A percentile compares a stretch with the other conserved stretches of the same genome.
These are phyloP conservation scores for Dipodomys merriami DNA, from an alignment of 2,113 vertebrate species.

Conservation along the genomic window DNA sequence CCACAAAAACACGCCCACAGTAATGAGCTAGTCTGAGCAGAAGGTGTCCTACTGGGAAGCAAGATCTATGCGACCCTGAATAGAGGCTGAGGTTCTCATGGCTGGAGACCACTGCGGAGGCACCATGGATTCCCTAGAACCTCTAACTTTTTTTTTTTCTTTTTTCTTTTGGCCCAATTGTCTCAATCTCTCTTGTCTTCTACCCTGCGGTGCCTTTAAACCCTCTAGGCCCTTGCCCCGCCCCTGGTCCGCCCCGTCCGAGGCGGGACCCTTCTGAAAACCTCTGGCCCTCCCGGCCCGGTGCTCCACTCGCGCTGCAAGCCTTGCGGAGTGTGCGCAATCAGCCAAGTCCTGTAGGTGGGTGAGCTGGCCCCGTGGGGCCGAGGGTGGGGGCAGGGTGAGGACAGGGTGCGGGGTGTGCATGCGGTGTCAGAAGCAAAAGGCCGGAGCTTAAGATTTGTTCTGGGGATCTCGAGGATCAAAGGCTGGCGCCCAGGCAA, in stretches of 20 bases:
- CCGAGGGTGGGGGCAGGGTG: no score
- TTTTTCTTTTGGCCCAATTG: no score
- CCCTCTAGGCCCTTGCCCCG: slow-evolving; percentile 38
- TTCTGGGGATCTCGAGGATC: background rate
- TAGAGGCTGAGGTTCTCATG: background rate
- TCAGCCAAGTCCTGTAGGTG: background rate
- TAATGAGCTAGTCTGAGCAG: background rate
- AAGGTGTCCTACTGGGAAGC: background rate
- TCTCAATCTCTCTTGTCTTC: background rate
- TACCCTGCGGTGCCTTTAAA: slow-evolving; percentile 70
- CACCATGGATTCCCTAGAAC: background rate
- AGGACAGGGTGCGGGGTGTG: no score
- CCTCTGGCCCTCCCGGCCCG: background rate
- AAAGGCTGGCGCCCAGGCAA: background rate
- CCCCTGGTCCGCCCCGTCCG: slow-evolving; percentile 69
- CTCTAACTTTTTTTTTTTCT: background rate
- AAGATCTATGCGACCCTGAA: no score
- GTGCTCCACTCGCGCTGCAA: slow-evolving; percentile 43
- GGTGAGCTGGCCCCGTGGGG: slow-evolving; percentile 43
- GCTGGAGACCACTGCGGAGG: background rate
- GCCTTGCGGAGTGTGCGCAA: background rate
- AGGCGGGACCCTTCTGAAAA: slow-evolving; percentile 76
- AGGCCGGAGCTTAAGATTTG: background rate
- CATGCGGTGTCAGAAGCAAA: background rate
- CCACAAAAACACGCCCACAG: background rate